Percentiles rank a stretch among this genome's conserved stretches.
phyloP scores from a whole-genome alignment of 2,113 vertebrate genomes.

The Lonchura striata region DNA sequence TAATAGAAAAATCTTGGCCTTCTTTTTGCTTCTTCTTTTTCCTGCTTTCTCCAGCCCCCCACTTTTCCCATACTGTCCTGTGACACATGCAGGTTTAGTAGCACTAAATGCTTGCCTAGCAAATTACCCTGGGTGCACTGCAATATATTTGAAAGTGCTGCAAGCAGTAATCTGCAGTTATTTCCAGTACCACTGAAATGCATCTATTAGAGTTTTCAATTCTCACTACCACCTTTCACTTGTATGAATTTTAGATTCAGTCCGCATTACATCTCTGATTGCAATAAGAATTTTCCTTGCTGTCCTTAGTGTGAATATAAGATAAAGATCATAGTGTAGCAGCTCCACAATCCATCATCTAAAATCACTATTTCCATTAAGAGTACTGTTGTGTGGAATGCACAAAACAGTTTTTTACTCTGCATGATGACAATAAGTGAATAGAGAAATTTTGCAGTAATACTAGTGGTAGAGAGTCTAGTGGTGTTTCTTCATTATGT shows the following conservation, averaged over 20 bases:
- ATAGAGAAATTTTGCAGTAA: background rate
- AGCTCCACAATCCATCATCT: background rate
- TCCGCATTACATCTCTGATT: background rate
- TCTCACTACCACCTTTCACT: background rate
- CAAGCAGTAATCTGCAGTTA: background rate
- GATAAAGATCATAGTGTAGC: background rate
- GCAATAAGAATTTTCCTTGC: background rate
- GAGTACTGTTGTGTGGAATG: background rate
- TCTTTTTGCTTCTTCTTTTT: background rate
- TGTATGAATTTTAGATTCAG: background rate
- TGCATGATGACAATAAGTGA: background rate
- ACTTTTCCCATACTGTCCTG: background rate
- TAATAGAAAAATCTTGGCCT: background rate
- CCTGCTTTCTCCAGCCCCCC: fast-evolving
- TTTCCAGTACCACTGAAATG: background rate
- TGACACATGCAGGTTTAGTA: background rate
- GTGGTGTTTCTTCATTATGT: background rate
- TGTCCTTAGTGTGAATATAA: background rate
- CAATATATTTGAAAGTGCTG: background rate
- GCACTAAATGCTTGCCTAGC: background rate
- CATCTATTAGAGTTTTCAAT: background rate
- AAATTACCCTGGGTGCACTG: background rate
- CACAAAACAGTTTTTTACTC: background rate
- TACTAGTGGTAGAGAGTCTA: background rate
- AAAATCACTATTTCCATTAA: background rate